These are phyloP conservation scores for Autographa pulchrina DNA, from an alignment of 2,888 invertebrate genomes.

Conservation along the genomic window DNA sequence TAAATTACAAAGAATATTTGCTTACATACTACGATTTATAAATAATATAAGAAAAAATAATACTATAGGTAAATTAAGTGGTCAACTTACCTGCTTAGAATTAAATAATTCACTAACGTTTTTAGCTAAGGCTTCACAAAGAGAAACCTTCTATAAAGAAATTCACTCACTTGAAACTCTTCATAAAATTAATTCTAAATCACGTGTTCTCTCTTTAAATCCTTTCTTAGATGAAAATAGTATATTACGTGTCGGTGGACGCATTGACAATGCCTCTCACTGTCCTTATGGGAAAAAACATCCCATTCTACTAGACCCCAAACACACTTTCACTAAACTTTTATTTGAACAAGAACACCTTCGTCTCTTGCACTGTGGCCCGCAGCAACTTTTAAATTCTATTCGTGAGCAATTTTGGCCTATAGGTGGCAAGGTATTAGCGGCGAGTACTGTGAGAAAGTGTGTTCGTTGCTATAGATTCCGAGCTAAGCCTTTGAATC, in stretches of 20 bases:
- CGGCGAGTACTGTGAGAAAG: neutral
- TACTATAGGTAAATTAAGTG: neutral
- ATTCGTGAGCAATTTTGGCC: neutral
- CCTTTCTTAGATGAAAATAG: neutral
- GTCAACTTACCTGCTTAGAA: neutral
- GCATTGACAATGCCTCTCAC: too few relatives aligned
- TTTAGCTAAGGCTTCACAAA: neutral
- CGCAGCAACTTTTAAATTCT: conserved; percentile 12
- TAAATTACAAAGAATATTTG: neutral
- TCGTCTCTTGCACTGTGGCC: conserved; percentile 20
- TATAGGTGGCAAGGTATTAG: neutral
- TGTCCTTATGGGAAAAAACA: conserved; percentile 5
- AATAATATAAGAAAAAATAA: neutral
- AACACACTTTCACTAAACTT: conserved; percentile 11
- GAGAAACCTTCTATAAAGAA: too few relatives aligned
- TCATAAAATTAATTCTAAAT: neutral
- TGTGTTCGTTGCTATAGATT: neutral
- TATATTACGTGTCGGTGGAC: too few relatives aligned
- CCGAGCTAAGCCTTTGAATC: too few relatives aligned
- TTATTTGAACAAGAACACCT: conserved; percentile 12
- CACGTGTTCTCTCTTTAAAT: neutral
- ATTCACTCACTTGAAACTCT: neutral
- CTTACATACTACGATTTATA: too few relatives aligned
- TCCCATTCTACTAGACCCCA: too few relatives aligned
- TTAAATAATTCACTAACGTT: neutral